Evolutionary conservation across 2,888 invertebrate species (phyloP).

Genomic region (Automeris io): DNA sequence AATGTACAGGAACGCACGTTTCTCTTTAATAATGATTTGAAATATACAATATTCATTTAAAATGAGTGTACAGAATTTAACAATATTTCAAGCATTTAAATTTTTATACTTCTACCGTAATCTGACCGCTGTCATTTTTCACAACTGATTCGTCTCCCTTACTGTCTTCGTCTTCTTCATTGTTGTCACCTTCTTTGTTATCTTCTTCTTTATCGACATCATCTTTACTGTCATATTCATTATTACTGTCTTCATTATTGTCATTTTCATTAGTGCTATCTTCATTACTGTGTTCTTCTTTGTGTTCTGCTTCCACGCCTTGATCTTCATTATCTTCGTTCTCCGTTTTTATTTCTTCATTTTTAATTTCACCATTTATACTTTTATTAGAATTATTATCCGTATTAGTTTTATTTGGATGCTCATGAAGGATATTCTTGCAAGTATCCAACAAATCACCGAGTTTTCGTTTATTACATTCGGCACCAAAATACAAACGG

Average conservation of each 20-base stretch:
- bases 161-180: slow-evolving; percentile 2
- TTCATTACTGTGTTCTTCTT: slow-evolving; percentile 5
- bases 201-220: slow-evolving; percentile 2
- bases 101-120: not conserved
- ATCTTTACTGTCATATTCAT: too few species aligned
- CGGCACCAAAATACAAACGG: slow-evolving; percentile 39
- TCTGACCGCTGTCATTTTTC: not conserved
- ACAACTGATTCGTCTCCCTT: slow-evolving; percentile 1
- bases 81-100: too few species aligned
- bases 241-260: too few species aligned
- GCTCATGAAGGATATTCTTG: slow-evolving; percentile 21
- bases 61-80: too few species aligned
- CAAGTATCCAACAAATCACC: slow-evolving; percentile 39
- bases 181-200: not conserved
- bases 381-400: not conserved
- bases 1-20: too few species aligned
- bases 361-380: slow-evolving; percentile 4
- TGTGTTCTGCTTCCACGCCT: too few species aligned
- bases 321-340: too few species aligned
- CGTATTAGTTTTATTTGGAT: not conserved
- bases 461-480: slow-evolving; percentile 50
- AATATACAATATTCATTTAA: too few species aligned
- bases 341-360: slow-evolving; percentile 1
- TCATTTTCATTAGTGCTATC: slow-evolving; percentile 1
- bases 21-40: too few species aligned